These are phyloP conservation scores for Cataglyphis albicans DNA, from an alignment of 2,888 invertebrate genomes.

Conservation along the genomic window DNA sequence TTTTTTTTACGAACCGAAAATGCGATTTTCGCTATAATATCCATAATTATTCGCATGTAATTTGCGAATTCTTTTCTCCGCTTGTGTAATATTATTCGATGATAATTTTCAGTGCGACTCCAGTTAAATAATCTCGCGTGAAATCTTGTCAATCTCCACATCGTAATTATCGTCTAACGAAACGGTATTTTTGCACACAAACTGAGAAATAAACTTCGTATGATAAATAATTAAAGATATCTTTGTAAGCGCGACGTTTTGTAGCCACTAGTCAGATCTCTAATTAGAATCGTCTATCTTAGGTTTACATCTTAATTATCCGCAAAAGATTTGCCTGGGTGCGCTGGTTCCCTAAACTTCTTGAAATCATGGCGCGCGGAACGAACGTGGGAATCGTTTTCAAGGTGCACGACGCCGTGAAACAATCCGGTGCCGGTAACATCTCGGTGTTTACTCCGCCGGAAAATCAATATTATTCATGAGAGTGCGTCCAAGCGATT, in stretches of 20 bases:
- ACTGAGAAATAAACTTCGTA: neutral
- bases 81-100: neutral
- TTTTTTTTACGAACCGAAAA: neutral
- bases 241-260: neutral
- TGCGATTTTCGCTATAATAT: neutral
- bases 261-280: neutral
- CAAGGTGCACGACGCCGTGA: slow-evolving; percentile 72
- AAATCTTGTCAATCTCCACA: neutral
- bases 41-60: neutral
- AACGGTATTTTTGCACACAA: neutral
- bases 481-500: slow-evolving; percentile 53
- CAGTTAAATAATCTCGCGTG: slow-evolving; percentile 8
- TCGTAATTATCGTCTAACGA: neutral
- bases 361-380: slow-evolving; percentile 65
- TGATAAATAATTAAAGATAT: neutral
- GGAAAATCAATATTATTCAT: slow-evolving; percentile 75
- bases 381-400: slow-evolving; percentile 75
- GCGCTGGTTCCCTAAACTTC: slow-evolving; percentile 58
- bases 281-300: neutral
- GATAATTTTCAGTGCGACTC: neutral
- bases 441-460: slow-evolving; percentile 71
- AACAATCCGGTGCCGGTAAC: slow-evolving; percentile 68
- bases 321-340: slow-evolving; percentile 50
- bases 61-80: neutral
- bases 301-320: slow-evolving; percentile 17